Evolutionary conservation across 2,797 vertebrate genomes (phyloP).

Genomic region (Pygocentrus nattereri): DNA sequence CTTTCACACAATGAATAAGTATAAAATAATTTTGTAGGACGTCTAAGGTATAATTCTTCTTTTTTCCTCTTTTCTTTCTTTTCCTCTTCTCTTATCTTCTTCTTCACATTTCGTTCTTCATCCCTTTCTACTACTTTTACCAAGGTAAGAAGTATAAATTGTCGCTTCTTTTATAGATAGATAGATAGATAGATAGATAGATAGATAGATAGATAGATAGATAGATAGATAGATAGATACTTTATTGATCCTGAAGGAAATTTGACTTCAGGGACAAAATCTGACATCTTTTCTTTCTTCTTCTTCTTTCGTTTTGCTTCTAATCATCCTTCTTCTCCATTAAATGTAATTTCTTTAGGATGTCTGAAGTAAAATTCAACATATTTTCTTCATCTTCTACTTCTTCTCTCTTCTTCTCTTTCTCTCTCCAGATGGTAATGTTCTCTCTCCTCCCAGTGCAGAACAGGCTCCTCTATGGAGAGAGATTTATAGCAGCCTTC

Average conservation of each 20-base stretch:
- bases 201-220: no score
- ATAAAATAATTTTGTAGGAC: no score
- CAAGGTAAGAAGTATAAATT: neutral
- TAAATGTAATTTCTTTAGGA: neutral
- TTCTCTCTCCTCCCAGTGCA: conserved; percentile 55
- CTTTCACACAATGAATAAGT: no score
- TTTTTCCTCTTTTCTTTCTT: neutral
- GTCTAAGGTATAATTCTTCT: no score
- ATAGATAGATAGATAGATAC: no score
- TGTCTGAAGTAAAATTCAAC: conserved; percentile 1
- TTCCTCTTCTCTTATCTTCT: no score
- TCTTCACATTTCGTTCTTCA: no score
- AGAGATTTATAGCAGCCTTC: conserved; percentile 60
- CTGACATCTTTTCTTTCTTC: neutral
- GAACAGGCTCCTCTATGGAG: conserved; percentile 54
- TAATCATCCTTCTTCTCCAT: neutral
- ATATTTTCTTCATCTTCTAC: conserved; percentile 7
- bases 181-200: no score
- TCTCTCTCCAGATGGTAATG: conserved; percentile 56
- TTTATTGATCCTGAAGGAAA: no score
- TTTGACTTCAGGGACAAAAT: conserved; percentile 14
- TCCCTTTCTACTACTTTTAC: no score
- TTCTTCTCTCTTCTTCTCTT: conserved; percentile 15
- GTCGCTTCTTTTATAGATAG: neutral
- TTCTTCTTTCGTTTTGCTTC: neutral